These are phyloP conservation scores for Hypsibius dujardini DNA, from an alignment of 1,140 invertebrate genomes.

Conservation along the genomic window DNA sequence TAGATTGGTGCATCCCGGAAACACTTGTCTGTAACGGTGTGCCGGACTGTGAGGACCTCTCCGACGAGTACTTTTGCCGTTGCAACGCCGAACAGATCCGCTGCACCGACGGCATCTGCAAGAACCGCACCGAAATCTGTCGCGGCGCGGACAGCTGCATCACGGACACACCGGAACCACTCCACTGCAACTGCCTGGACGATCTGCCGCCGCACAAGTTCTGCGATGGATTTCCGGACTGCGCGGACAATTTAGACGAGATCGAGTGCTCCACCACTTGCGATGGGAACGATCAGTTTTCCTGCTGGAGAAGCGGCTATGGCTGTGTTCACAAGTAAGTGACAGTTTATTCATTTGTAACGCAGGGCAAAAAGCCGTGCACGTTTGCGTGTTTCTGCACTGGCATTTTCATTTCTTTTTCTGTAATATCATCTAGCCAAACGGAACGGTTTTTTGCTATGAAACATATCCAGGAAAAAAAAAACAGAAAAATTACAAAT, in stretches of 20 bases:
- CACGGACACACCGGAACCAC: constrained; percentile 1
- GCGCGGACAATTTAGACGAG: not conserved
- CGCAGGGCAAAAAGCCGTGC: too few species aligned
- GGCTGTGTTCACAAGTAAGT: constrained; percentile 12
- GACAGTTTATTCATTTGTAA: too few species aligned
- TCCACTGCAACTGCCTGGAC: constrained; percentile 14
- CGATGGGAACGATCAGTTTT: constrained; percentile 7
- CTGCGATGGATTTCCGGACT: constrained; percentile 12
- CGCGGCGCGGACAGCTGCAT: constrained; percentile 10
- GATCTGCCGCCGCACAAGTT: constrained; percentile 15
- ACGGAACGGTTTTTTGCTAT: too few species aligned
- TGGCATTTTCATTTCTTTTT: too few species aligned
- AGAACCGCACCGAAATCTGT: constrained; percentile 16
- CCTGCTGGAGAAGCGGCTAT: constrained; percentile 1
- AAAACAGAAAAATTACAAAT: too few species aligned
- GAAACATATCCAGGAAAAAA: too few species aligned
- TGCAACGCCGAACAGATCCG: constrained; percentile 14
- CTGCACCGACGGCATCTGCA: constrained; percentile 10
- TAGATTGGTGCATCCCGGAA: constrained; percentile 16
- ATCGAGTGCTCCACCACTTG: constrained; percentile 8
- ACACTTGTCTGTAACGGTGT: constrained; percentile 8
- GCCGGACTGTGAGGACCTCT: constrained; percentile 9
- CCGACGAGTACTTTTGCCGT: constrained; percentile 13
- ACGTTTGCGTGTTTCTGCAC: too few species aligned
- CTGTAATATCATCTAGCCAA: too few species aligned